Evolutionary conservation across 2,888 invertebrate genomes (phyloP).

Genomic region (Prosapia bicincta): DNA sequence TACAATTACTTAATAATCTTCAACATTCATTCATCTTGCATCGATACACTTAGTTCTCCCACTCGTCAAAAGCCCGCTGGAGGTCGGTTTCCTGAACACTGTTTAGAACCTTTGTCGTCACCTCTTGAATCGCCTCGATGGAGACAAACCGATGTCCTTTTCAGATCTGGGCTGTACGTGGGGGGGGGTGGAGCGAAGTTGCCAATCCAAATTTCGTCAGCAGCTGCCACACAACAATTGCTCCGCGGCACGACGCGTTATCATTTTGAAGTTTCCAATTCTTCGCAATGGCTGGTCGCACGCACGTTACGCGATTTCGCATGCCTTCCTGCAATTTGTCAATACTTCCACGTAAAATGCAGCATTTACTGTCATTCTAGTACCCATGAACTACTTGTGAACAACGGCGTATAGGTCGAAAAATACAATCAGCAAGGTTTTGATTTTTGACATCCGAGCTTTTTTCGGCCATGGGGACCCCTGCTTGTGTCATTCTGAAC

Average conservation of each 20-base stretch:
- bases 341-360: too few relatives aligned
- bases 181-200: background rate
- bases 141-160: too few relatives aligned
- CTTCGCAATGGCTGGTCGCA: too few relatives aligned
- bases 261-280: too few relatives aligned
- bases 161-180: conserved; percentile 3
- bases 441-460: background rate
- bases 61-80: conserved; percentile 6
- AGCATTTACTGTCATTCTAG: conserved; percentile 14
- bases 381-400: conserved; percentile 15
- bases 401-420: background rate
- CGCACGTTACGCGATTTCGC: too few relatives aligned
- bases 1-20: conserved; percentile 1
- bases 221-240: too few relatives aligned
- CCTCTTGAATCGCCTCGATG: too few relatives aligned
- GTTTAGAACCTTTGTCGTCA: background rate
- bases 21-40: too few relatives aligned
- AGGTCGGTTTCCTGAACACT: background rate
- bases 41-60: too few relatives aligned
- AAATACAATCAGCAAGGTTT: background rate
- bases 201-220: background rate
- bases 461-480: background rate
- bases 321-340: background rate
- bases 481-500: too few relatives aligned
- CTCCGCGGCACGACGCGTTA: too few relatives aligned